Base-by-base conservation (phyloP, 2,113 vertebrate species). In the Andinoacara biseriatus region DNA sequence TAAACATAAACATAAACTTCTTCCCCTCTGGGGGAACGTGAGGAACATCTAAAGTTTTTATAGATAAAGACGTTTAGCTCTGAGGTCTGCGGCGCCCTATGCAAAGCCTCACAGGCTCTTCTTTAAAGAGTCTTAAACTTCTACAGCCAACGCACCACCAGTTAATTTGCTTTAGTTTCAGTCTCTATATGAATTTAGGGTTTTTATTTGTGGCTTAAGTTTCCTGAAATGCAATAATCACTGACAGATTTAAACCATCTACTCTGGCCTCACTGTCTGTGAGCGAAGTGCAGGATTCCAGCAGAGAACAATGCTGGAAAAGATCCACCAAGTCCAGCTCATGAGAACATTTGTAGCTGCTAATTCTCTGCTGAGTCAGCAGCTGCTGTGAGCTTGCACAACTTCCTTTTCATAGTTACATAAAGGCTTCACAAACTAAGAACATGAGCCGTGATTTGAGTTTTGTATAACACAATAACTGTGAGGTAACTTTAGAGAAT, bases 281-380 rank as follows among this genome's bases (percentile, higher is more conserved):
- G 46, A 46, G 13, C 2, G 46, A 49, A 7, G 17, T 52, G 6
- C 43, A 5, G 31, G 20, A 4, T 26, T 52, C 24, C 65, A 52
- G 46, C 43, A 8, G 6, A 72, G 29, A 72, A 72, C 26, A 31
- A 72, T 31, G 43, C 22, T 31, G 26, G 5, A 20, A 52, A 7
- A 7, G 49, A 52, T 46, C 38, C 2, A 2, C 9, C n/a, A 46
- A 1, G 2, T 61, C 20, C 35, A 81, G 3, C 78, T 62, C 56
- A 10, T 46, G 24, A 26, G 57, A 58, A 1, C 20, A 3, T n/a
- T 0, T 8, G 26, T 0, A 7, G 17, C 43, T 54, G 46, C 67
- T 31, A 20, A n/a, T 31, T 31, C 18, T 54, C 17, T 31, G 26
- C 17, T 13, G 46, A 52, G 26, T 52, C 40, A 29, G 9, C 65